Evolutionary conservation across 2,113 vertebrate genomes (phyloP).

Genomic region (Oreochromis niloticus): DNA sequence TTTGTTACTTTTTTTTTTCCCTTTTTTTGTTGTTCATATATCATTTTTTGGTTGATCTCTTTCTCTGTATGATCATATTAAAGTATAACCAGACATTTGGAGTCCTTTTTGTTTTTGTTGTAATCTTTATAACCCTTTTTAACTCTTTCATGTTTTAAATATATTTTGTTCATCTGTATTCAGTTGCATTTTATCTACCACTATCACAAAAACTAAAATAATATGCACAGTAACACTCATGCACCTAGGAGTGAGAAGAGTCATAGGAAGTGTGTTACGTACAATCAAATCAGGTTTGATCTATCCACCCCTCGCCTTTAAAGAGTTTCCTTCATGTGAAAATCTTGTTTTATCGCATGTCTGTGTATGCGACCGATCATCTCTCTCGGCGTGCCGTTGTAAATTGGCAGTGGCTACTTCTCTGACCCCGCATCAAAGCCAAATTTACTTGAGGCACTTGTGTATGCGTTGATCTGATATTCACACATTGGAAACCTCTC

Average conservation of each 20-base stretch:
- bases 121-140: conserved; percentile 25
- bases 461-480: conserved; percentile 11
- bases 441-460: conserved; percentile 28
- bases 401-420: conserved; percentile 9
- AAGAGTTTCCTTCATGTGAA: conserved; percentile 52
- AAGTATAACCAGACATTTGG: conserved; percentile 91
- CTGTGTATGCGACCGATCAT: conserved; percentile 31
- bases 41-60: conserved; percentile 78
- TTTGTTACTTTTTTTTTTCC: conserved; percentile 71
- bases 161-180: conserved; percentile 26
- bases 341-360: conserved; percentile 35
- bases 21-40: conserved; percentile 64
- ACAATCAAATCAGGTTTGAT: conserved; percentile 60
- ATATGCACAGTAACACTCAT: conserved; percentile 68
- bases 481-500: conserved; percentile 20
- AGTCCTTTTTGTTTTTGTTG: conserved; percentile 68
- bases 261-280: conserved; percentile 55
- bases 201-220: conserved; percentile 33
- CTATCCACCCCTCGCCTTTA: conserved; percentile 64
- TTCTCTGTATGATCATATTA: conserved; percentile 92
- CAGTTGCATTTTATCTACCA: conserved; percentile 40
- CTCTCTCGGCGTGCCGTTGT: conserved; percentile 46
- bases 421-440: conserved; percentile 28
- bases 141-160: conserved; percentile 19
- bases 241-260: conserved; percentile 30